Base-by-base conservation (phyloP, 2,113 vertebrate genomes). In the Paradoxurus hermaphroditus region DNA sequence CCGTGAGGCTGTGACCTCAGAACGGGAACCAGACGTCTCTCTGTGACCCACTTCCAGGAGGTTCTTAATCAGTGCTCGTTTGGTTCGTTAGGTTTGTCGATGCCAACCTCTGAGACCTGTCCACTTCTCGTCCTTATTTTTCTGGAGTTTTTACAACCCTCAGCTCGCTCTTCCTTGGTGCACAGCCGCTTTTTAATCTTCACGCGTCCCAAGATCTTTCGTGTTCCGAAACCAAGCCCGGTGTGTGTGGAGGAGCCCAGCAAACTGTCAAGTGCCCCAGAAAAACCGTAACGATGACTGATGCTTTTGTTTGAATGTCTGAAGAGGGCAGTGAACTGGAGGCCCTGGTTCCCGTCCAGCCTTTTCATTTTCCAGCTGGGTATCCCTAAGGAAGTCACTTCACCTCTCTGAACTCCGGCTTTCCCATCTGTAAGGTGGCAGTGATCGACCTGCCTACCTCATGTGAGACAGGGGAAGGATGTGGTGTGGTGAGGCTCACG, bases 251-350 rank as follows among this genome's bases (percentile, higher is more conserved):
- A 68, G 19, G 51, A 84, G 12, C 34, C 2, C 39, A 81, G 39
- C 81, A 36, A 12, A 41, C 65, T 72, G 0, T 31, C 3, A 49
- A 41, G 44, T 2, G 23, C 73, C 39, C 36, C 46, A 27, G 73
- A 12, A 56, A 41, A n/a, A 7, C 15, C 0, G 2, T 5, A n/a
- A 34, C 0, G 0, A n/a, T 29, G 68, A 6, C 44, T 0, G 9
- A 15, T 19, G 13, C 67, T 87, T 36, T 63, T 49, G 51, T 27
- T 65, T 11, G 16, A 9, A 8, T 53, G 73, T 62, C 36, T 72
- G 67, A 49, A 10, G 72, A 21, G 18, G 19, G 14, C 56, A 18
- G 72, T 11, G 72, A 92, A 21, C 92, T 11, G 3, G 62, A 70
- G 34, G 31, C 39, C 23, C 44, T 9, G 9, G 25, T 27, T 65